Conservation (phyloP, 2,888 invertebrate species). For the Campopleginae sp. region DNA sequence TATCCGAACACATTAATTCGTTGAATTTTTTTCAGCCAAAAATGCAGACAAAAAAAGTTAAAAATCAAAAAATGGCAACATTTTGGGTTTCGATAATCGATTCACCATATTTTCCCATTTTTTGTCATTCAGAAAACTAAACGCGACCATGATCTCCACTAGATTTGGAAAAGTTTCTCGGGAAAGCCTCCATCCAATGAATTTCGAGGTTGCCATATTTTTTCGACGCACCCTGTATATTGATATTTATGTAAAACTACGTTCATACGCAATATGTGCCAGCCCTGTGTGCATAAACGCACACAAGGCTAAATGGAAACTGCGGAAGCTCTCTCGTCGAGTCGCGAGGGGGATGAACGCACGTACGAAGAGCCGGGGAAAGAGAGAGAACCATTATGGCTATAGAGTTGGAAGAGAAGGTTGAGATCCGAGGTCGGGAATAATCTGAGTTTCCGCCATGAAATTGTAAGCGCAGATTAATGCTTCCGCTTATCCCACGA, state of each 20-base stretch:
- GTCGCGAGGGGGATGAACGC: slow-evolving; percentile 29
- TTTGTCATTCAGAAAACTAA: background rate
- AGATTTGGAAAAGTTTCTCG: background rate
- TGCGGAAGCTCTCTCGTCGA: slow-evolving; percentile 21
- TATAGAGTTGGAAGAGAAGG: slow-evolving; percentile 25
- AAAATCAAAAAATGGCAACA: no score
- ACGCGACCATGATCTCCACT: background rate
- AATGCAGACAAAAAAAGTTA: no score
- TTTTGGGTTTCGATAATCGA: background rate
- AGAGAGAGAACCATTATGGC: background rate
- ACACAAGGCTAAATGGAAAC: slow-evolving; percentile 31
- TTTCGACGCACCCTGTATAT: slow-evolving; percentile 9
- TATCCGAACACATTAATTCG: no score
- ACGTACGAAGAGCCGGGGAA: background rate
- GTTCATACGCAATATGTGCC: slow-evolving; percentile 35
- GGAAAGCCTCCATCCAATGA: background rate
- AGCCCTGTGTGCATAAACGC: slow-evolving; percentile 16
- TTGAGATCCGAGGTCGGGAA: slow-evolving; percentile 59
- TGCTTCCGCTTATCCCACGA: slow-evolving; percentile 64
- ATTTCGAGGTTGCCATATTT: background rate
- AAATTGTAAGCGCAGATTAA: slow-evolving; percentile 69
- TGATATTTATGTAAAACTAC: slow-evolving; percentile 4
- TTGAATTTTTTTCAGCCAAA: no score
- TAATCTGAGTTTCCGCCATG: slow-evolving; percentile 69
- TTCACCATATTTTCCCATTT: background rate